Percentiles rank a stretch among this genome's conserved stretches.
Evolutionary conservation across 2,113 vertebrate species (phyloP).

Genomic region (Caracal caracal): DNA sequence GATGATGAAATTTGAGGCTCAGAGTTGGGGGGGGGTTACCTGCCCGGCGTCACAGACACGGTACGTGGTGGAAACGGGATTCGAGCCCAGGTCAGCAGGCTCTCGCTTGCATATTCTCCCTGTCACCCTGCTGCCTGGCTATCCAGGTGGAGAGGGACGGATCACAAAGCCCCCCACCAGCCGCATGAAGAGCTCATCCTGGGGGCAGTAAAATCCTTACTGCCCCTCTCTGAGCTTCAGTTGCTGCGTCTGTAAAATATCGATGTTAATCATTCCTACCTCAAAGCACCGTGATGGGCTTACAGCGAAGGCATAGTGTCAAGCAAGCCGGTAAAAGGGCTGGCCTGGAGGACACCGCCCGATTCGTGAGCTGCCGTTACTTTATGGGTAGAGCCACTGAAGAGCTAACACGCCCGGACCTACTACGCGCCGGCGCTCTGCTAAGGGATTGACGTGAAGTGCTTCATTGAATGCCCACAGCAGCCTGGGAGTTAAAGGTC

Average conservation of each 20-base stretch:
- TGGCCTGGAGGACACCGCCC: fast-evolving
- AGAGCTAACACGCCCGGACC: background rate
- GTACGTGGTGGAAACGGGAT: background rate
- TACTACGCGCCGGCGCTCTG: background rate
- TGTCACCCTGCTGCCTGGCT: background rate
- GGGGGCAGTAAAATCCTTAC: too few relatives aligned
- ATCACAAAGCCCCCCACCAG: background rate
- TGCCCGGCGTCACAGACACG: background rate
- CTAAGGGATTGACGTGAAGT: background rate
- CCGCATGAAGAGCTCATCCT: background rate
- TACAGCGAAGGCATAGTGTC: background rate
- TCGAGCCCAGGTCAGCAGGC: background rate
- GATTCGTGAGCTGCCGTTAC: background rate
- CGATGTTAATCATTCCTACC: background rate
- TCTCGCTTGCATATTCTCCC: background rate
- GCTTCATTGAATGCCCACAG: background rate
- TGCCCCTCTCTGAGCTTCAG: background rate
- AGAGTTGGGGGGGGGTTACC: background rate
- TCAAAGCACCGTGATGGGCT: background rate
- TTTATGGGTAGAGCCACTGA: background rate
- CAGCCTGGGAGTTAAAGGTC: background rate
- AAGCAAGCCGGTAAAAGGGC: background rate
- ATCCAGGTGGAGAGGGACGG: background rate
- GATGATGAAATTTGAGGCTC: background rate
- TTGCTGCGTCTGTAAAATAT: fast-evolving